Conservation (phyloP, 2,888 invertebrate species). For the Amiota communis region DNA sequence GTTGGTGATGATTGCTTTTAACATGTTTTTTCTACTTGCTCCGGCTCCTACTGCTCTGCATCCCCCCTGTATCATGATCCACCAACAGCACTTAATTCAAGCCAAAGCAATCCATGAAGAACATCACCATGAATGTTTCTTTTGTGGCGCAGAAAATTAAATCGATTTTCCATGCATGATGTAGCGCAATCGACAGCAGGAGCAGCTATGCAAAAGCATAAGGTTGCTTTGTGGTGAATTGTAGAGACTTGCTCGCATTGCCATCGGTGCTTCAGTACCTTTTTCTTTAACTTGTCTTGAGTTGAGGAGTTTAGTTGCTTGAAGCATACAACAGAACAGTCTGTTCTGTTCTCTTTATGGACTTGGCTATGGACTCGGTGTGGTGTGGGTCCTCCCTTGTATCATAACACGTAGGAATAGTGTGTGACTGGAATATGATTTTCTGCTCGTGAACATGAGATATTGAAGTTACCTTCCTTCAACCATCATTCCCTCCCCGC, state of each 20-base stretch:
- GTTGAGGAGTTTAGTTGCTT: too few relatives aligned
- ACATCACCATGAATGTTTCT: constrained; percentile 20
- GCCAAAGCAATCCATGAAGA: too few relatives aligned
- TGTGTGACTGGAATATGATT: constrained; percentile 66
- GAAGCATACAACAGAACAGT: too few relatives aligned
- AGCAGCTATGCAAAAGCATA: background rate
- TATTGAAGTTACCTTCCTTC: too few relatives aligned
- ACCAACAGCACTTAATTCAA: too few relatives aligned
- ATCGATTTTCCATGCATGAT: constrained; percentile 59
- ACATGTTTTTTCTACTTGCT: background rate
- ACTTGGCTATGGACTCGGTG: background rate
- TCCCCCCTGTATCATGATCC: too few relatives aligned
- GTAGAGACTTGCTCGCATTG: too few relatives aligned
- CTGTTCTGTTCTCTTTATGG: too few relatives aligned
- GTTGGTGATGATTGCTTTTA: constrained; percentile 11
- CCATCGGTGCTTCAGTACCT: too few relatives aligned
- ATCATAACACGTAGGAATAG: constrained; percentile 60
- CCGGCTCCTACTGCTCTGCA: background rate
- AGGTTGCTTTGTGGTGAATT: too few relatives aligned
- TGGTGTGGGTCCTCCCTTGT: constrained; percentile 39
- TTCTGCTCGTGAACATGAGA: constrained; percentile 23
- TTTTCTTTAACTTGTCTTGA: too few relatives aligned
- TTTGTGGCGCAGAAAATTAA: constrained; percentile 61
- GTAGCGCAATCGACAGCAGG: constrained; percentile 12
- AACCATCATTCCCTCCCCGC: too few relatives aligned